Evolutionary conservation across 2,797 vertebrate genomes (phyloP).

Genomic region (Macropus fuliginosus): DNA sequence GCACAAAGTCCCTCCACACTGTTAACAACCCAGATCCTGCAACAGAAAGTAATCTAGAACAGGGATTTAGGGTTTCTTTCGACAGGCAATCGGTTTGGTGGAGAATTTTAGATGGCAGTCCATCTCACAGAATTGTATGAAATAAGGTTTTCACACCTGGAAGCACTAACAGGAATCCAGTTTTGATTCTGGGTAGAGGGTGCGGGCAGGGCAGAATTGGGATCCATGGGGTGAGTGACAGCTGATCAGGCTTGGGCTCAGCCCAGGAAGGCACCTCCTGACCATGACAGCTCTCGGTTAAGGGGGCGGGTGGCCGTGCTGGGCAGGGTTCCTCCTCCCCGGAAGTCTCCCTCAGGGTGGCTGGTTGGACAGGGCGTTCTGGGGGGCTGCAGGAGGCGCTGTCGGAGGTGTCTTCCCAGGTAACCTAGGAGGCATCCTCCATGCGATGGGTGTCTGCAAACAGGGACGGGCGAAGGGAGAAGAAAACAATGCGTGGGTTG

Average conservation of each 20-base stretch:
- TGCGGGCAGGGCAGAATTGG: background rate
- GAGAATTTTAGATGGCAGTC: background rate
- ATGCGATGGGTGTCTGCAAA: background rate
- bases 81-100: too few relatives aligned
- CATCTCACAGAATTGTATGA: background rate
- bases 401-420: background rate
- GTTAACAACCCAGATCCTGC: background rate
- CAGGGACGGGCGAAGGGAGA: rapidly evolving
- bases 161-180: background rate
- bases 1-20: background rate
- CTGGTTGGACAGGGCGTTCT: background rate
- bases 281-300: background rate
- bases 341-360: background rate
- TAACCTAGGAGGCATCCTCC: background rate
- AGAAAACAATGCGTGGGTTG: background rate
- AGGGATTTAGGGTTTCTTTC: background rate
- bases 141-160: background rate
- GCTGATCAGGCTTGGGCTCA: background rate
- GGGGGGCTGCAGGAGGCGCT: background rate
- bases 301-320: background rate
- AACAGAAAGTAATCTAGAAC: background rate
- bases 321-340: background rate
- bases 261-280: background rate
- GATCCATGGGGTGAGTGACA: background rate
- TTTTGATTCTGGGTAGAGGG: background rate